Evolutionary conservation across 2,888 invertebrate species (phyloP).

Genomic region (Drosophila ochracea): DNA sequence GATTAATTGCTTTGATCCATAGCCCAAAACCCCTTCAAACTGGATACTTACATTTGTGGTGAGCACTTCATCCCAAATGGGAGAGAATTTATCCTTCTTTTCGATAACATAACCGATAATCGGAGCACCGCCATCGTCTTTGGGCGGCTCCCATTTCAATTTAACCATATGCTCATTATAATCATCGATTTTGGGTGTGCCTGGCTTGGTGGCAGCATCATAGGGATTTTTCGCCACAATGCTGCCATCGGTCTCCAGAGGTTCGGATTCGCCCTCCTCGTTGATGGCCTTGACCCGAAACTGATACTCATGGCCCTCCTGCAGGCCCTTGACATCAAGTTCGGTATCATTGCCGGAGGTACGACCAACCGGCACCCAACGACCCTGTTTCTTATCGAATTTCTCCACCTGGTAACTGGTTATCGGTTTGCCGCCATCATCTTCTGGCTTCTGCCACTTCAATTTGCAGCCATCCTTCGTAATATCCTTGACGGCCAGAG

Average conservation of each 20-base stretch:
- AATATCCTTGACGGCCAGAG: conserved; percentile 94
- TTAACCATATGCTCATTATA: conserved; percentile 96
- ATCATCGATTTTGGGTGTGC: conserved; percentile 93
- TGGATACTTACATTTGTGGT: conserved; percentile 87
- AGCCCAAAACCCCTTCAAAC: neutral
- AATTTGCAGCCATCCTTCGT: conserved; percentile 96
- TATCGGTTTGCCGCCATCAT: conserved; percentile 97
- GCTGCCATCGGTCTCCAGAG: conserved; percentile 94
- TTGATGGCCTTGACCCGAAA: conserved; percentile 97
- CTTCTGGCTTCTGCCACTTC: conserved; percentile 97
- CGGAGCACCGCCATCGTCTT: conserved; percentile 98
- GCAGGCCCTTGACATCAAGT: conserved; percentile 94
- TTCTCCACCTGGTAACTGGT: conserved; percentile 98
- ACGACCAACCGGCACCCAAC: conserved; percentile 97
- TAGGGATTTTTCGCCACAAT: conserved; percentile 98
- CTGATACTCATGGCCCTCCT: conserved; percentile 96
- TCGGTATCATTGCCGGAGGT: conserved; percentile 92
- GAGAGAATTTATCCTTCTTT: conserved; percentile 94
- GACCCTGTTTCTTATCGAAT: conserved; percentile 94
- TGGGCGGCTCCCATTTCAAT: conserved; percentile 96
- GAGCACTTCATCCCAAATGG: conserved; percentile 94
- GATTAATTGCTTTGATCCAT: neutral
- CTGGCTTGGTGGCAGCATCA: conserved; percentile 94
- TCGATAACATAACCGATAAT: conserved; percentile 98
- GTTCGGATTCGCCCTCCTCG: conserved; percentile 97